phyloP scores from a whole-genome alignment of 2,113 vertebrate genomes.

The Misgurnus anguillicaudatus region DNA sequence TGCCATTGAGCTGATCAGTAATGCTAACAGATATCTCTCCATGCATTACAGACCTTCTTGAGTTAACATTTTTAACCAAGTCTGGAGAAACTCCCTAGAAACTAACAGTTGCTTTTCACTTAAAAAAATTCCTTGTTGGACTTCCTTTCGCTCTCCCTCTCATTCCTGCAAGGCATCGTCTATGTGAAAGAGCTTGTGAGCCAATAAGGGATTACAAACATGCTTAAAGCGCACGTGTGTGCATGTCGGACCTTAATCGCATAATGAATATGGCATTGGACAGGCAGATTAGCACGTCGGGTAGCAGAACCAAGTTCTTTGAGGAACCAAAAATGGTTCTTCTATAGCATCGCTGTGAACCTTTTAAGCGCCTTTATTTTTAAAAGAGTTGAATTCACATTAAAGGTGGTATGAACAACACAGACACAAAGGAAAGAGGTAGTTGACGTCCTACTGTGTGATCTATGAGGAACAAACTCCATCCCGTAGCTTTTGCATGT shows the following conservation, averaged over 20 bases:
- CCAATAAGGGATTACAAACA: slow-evolving; percentile 62
- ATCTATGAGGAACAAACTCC: slow-evolving; percentile 10
- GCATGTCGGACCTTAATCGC: slow-evolving; percentile 71
- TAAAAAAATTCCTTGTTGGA: too few species aligned
- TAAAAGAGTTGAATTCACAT: not conserved
- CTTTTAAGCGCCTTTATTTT: too few species aligned
- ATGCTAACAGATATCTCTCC: too few species aligned
- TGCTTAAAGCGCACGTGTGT: slow-evolving; percentile 59
- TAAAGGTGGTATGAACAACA: slow-evolving; percentile 12
- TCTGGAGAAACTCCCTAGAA: too few species aligned
- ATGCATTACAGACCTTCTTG: not conserved
- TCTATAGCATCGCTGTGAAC: too few species aligned
- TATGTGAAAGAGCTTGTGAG: slow-evolving; percentile 65
- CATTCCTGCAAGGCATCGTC: slow-evolving; percentile 19
- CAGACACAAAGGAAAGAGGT: slow-evolving; percentile 6
- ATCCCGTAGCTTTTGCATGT: not conserved
- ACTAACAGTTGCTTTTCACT: not conserved
- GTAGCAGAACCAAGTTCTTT: too few species aligned
- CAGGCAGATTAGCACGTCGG: slow-evolving; percentile 61
- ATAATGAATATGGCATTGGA: slow-evolving; percentile 73
- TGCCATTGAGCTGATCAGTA: too few species aligned
- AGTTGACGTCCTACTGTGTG: slow-evolving; percentile 14
- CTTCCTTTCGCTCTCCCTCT: not conserved
- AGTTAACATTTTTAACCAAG: too few species aligned
- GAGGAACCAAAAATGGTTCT: too few species aligned